A percentile compares a stretch with the other conserved stretches of the same genome.
Evolutionary conservation across 2,888 invertebrate species (phyloP).

Genomic region (Agrochola macilenta): DNA sequence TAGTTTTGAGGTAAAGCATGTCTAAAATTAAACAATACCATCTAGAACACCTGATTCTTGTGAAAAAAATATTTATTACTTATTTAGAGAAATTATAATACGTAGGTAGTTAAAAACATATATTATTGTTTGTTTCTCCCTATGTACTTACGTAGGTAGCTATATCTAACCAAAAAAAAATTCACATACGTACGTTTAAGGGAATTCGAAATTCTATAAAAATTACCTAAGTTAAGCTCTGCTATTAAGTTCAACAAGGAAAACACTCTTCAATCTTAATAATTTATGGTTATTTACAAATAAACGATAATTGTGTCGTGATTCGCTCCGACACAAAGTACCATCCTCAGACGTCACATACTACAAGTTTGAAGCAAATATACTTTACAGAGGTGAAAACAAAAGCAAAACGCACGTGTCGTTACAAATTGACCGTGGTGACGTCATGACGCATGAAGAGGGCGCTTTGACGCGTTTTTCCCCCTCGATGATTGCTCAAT

Average conservation of each 20-base stretch:
- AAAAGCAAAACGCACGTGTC: constrained; percentile 76
- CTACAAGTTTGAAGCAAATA: constrained; percentile 33
- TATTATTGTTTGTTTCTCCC: not conserved
- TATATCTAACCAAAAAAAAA: too few species aligned
- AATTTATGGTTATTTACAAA: constrained; percentile 41
- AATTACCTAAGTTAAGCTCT: constrained; percentile 9
- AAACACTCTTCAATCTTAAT: constrained; percentile 35
- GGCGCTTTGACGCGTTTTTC: constrained; percentile 70
- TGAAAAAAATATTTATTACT: not conserved
- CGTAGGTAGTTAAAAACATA: not conserved
- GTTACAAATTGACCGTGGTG: constrained; percentile 78
- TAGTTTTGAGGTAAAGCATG: not conserved
- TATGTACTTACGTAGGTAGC: not conserved
- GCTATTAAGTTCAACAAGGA: constrained; percentile 24
- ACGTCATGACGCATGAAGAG: constrained; percentile 78
- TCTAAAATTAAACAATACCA: not conserved
- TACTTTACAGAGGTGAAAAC: constrained; percentile 51
- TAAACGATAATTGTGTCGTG: constrained; percentile 28
- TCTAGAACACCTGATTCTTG: not conserved
- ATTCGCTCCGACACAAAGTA: constrained; percentile 25
- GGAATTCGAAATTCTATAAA: not conserved
- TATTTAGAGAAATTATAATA: not conserved
- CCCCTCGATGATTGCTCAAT: constrained; percentile 81
- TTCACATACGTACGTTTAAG: too few species aligned
- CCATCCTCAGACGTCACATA: constrained; percentile 12